Conservation (phyloP, 2,888 invertebrate genomes). For the Leucophenga maculata region DNA sequence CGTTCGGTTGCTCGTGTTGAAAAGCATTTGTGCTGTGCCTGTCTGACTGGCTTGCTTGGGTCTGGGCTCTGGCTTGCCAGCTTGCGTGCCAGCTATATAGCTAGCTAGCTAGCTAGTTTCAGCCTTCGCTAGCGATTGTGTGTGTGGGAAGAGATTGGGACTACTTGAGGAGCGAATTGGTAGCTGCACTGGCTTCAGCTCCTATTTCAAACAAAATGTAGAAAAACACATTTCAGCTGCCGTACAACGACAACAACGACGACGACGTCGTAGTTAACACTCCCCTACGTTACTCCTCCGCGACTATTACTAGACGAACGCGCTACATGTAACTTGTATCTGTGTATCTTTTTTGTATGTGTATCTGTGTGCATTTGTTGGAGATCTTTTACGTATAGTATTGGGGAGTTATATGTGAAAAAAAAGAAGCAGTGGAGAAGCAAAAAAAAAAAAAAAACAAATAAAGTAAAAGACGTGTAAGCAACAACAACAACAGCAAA, state of each 20-base stretch:
- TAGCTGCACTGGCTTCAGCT: constrained; percentile 73
- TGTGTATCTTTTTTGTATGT: constrained; percentile 32
- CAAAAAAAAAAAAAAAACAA: constrained; percentile 3
- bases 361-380: constrained; percentile 4
- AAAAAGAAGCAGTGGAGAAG: background rate
- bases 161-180: constrained; percentile 73
- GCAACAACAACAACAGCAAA: background rate
- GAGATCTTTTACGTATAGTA: background rate
- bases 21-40: constrained; percentile 57
- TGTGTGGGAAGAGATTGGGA: constrained; percentile 73
- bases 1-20: constrained; percentile 33
- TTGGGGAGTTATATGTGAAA: constrained; percentile 1
- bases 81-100: background rate
- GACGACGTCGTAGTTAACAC: constrained; percentile 27
- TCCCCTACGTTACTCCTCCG: constrained; percentile 17
- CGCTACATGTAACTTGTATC: constrained; percentile 28
- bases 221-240: constrained; percentile 71
- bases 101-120: constrained; percentile 9
- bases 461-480: constrained; percentile 11
- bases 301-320: background rate
- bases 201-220: constrained; percentile 72
- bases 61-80: no score
- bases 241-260: constrained; percentile 42
- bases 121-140: constrained; percentile 10
- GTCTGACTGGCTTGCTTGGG: constrained; percentile 44